These are phyloP conservation scores for Moxostoma hubbsi DNA, from an alignment of 2,797 vertebrate species.

Conservation along the genomic window DNA sequence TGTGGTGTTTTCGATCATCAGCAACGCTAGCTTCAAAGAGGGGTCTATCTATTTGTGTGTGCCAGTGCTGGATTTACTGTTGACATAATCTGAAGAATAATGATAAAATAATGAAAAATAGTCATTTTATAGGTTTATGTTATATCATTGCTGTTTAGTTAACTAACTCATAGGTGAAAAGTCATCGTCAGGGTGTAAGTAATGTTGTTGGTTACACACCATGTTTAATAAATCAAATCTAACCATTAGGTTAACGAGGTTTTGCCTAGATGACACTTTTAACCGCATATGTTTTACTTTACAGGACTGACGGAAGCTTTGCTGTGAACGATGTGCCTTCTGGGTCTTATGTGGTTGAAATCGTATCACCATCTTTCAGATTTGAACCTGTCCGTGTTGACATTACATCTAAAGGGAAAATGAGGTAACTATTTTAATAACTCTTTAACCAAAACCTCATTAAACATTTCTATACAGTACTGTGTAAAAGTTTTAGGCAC, in stretches of 20 bases:
- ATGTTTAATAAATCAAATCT: too few relatives aligned
- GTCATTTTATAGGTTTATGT: too few relatives aligned
- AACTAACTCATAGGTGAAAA: background rate
- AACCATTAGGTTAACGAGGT: background rate
- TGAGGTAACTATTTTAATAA: constrained; percentile 81
- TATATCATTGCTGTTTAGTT: too few relatives aligned
- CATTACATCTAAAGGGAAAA: constrained; percentile 98
- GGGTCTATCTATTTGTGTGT: background rate
- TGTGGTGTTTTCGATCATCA: background rate
- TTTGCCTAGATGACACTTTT: background rate
- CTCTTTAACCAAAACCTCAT: too few relatives aligned
- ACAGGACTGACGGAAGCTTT: constrained; percentile 95
- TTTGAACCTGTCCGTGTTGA: constrained; percentile 96
- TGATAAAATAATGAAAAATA: background rate
- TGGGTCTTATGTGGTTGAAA: constrained; percentile 95
- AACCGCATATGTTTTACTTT: constrained; percentile 9
- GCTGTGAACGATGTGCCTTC: constrained; percentile 96
- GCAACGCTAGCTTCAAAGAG: background rate
- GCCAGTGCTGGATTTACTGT: background rate
- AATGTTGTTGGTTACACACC: background rate
- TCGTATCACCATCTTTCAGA: constrained; percentile 88
- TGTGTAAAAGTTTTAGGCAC: too few relatives aligned
- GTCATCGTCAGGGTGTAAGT: background rate
- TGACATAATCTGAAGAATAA: background rate
- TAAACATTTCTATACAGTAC: too few relatives aligned